These are phyloP conservation scores for Noturus placidus DNA, from an alignment of 2,113 vertebrate species.

Conservation along the genomic window DNA sequence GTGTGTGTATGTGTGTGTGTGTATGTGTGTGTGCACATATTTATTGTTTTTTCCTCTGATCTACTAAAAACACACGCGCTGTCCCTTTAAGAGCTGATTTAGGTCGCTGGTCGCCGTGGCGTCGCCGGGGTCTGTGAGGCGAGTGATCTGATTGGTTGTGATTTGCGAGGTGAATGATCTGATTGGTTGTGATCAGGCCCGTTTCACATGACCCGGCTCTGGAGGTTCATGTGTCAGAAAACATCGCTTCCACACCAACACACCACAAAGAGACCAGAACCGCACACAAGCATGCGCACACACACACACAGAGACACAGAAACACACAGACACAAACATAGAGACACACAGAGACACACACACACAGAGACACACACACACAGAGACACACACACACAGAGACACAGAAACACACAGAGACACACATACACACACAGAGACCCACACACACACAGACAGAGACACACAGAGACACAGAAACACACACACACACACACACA, in stretches of 20 bases:
- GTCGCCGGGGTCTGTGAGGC: constrained; percentile 49
- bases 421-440: not conserved
- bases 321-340: not conserved
- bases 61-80: constrained; percentile 25
- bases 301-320: constrained; percentile 8
- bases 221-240: constrained; percentile 62
- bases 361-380: constrained; percentile 28
- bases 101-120: constrained; percentile 59
- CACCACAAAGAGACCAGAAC: constrained; percentile 42
- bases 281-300: constrained; percentile 35
- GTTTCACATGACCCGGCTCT: constrained; percentile 63
- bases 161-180: constrained; percentile 58
- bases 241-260: constrained; percentile 58
- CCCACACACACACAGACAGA: too few relatives aligned
- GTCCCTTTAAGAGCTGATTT: constrained; percentile 65
- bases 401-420: not conserved
- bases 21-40: constrained; percentile 10
- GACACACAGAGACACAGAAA: too few relatives aligned
- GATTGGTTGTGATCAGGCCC: constrained; percentile 63
- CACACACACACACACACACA: too few relatives aligned
- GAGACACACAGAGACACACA: not conserved
- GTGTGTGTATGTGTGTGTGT: not conserved
- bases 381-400: not conserved
- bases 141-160: constrained; percentile 63
- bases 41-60: not conserved